These are phyloP conservation scores for Telmatherina bonti DNA, from an alignment of 2,797 vertebrate species.

Conservation along the genomic window DNA sequence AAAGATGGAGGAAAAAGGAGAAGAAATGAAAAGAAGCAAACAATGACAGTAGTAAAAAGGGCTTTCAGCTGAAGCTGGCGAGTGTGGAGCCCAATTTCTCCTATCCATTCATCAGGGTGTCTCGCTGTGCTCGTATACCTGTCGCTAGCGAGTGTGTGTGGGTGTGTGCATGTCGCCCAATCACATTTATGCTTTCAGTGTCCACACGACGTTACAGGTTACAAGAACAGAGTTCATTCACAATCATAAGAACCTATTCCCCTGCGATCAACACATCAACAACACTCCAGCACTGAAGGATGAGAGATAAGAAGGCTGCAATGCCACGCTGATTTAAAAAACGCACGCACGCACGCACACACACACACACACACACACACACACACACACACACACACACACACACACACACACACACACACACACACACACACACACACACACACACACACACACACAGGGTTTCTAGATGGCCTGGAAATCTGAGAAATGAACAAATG, in stretches of 20 bases:
- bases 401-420: background rate
- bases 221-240: constrained; percentile 43
- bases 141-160: constrained; percentile 15
- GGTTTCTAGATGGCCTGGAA: background rate
- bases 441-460: background rate
- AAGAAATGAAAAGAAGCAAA: constrained; percentile 39
- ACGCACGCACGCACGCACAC: background rate
- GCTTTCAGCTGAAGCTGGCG: constrained; percentile 45
- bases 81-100: constrained; percentile 43
- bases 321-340: constrained; percentile 15
- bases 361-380: background rate
- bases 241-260: constrained; percentile 33
- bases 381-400: background rate
- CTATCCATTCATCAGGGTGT: constrained; percentile 53
- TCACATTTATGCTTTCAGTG: constrained; percentile 51
- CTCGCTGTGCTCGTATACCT: constrained; percentile 29
- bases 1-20: constrained; percentile 27
- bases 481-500: background rate
- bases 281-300: constrained; percentile 30
- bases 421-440: background rate
- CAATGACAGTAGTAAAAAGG: constrained; percentile 33
- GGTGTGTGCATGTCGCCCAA: constrained; percentile 28
- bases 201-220: constrained; percentile 39
- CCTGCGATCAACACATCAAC: constrained; percentile 43
- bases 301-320: constrained; percentile 21